Evolutionary conservation across 2,797 vertebrate genomes (phyloP).

Genomic region (Adrianichthys oophorus): DNA sequence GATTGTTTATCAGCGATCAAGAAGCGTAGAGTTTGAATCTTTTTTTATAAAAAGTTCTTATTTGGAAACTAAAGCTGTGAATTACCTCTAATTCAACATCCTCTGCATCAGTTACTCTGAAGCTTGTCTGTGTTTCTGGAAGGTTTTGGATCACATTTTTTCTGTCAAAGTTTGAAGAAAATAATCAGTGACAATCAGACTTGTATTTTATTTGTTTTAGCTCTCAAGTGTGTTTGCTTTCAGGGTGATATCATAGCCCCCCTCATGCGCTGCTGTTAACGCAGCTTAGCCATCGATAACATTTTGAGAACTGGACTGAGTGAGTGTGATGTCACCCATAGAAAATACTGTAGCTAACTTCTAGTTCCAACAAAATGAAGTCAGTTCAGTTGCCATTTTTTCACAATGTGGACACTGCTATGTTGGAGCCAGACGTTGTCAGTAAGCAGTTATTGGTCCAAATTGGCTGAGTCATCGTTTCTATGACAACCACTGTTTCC

Average conservation of each 20-base stretch:
- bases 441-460: no score
- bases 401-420: no score
- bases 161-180: constrained; percentile 13
- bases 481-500: no score
- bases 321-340: no score
- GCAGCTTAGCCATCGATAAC: constrained; percentile 20
- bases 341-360: no score
- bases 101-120: constrained; percentile 19
- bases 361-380: no score
- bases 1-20: constrained; percentile 24
- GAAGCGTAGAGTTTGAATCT: constrained; percentile 6
- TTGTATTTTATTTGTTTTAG: constrained; percentile 28
- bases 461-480: no score
- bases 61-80: constrained; percentile 33
- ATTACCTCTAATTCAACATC: constrained; percentile 44
- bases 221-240: constrained; percentile 13
- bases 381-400: no score
- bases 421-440: no score
- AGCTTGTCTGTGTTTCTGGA: constrained; percentile 25
- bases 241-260: constrained; percentile 22
- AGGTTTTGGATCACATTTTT: constrained; percentile 26
- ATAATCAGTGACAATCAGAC: constrained; percentile 32
- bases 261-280: constrained; percentile 7
- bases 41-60: constrained; percentile 14
- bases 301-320: no score